phyloP scores from a whole-genome alignment of 1,140 invertebrate genomes.

The Drosophila tristis region DNA sequence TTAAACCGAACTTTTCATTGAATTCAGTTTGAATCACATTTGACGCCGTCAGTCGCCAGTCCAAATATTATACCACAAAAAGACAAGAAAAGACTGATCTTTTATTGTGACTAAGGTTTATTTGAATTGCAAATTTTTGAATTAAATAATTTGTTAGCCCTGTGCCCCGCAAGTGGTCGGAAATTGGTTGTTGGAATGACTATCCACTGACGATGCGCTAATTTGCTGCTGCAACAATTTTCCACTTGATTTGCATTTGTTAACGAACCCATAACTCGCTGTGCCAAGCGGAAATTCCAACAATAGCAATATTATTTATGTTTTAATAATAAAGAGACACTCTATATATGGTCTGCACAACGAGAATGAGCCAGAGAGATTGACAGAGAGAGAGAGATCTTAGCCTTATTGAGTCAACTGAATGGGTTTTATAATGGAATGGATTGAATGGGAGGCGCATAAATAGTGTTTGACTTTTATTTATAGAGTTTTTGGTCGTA shows the following conservation, averaged over 20 bases:
- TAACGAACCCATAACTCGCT: slow-evolving; percentile 73
- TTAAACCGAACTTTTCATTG: slow-evolving; percentile 61
- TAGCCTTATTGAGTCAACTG: not conserved
- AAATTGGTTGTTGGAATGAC: slow-evolving; percentile 37
- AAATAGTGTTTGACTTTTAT: too few relatives aligned
- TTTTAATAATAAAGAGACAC: slow-evolving; percentile 66
- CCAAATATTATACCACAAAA: slow-evolving; percentile 23
- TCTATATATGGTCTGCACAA: slow-evolving; percentile 48
- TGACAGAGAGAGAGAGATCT: too few relatives aligned
- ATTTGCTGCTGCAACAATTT: slow-evolving; percentile 77
- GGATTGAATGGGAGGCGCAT: too few relatives aligned
- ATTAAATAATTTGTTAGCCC: slow-evolving; percentile 70
- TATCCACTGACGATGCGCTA: slow-evolving; percentile 67
- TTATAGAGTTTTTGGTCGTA: too few relatives aligned
- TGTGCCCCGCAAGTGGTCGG: slow-evolving; percentile 40
- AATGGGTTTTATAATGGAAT: not conserved
- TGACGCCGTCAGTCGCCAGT: slow-evolving; percentile 42
- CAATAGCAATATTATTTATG: slow-evolving; percentile 76
- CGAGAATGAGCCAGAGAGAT: not conserved
- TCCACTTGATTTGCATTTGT: slow-evolving; percentile 75
- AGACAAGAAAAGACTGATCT: slow-evolving; percentile 10
- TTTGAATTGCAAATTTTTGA: slow-evolving; percentile 73
- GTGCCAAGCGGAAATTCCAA: slow-evolving; percentile 69
- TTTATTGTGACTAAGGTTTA: slow-evolving; percentile 36
- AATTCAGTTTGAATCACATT: slow-evolving; percentile 48